Evolutionary conservation across 1,140 invertebrate species (phyloP).

Genomic region (Alviniconcha marisindica): DNA sequence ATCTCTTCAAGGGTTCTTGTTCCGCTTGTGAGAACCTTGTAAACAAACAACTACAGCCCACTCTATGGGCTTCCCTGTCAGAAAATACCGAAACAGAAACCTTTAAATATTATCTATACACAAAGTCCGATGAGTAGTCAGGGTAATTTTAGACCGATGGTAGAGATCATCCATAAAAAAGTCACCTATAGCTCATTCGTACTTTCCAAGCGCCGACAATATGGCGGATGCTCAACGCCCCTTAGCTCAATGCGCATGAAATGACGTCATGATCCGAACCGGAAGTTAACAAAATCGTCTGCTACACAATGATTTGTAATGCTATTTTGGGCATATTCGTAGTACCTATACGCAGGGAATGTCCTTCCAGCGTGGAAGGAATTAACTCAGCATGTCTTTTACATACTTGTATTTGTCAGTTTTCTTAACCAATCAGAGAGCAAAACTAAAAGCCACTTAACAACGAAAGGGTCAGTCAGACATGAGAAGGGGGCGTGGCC

Average conservation of each 20-base stretch:
- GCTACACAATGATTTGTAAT: constrained; percentile 1
- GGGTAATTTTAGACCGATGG: constrained; percentile 32
- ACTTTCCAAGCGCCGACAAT: constrained; percentile 39
- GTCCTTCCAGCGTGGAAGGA: neutral
- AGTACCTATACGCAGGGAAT: neutral
- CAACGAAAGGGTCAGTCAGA: neutral
- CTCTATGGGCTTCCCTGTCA: constrained; percentile 2
- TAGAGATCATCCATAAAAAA: constrained; percentile 28
- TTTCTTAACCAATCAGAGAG: neutral
- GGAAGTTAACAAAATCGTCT: constrained; percentile 38
- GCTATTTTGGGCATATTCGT: neutral
- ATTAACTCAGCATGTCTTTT: neutral
- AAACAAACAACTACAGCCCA: constrained; percentile 53
- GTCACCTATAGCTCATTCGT: neutral
- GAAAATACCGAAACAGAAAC: constrained; percentile 38
- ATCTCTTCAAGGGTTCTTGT: constrained; percentile 61
- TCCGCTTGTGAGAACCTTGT: constrained; percentile 58
- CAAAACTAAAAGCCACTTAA: neutral
- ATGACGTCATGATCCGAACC: constrained; percentile 47
- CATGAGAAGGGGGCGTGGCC: neutral
- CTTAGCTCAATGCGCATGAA: constrained; percentile 54
- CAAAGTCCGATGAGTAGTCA: neutral
- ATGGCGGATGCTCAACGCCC: constrained; percentile 56
- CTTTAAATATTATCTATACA: neutral
- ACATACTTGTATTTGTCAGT: neutral